Evolutionary conservation across 1,140 invertebrate genomes (phyloP), one percentile per base, ranked within the genome.

Genomic region (Zaprionus davidi): DNA sequence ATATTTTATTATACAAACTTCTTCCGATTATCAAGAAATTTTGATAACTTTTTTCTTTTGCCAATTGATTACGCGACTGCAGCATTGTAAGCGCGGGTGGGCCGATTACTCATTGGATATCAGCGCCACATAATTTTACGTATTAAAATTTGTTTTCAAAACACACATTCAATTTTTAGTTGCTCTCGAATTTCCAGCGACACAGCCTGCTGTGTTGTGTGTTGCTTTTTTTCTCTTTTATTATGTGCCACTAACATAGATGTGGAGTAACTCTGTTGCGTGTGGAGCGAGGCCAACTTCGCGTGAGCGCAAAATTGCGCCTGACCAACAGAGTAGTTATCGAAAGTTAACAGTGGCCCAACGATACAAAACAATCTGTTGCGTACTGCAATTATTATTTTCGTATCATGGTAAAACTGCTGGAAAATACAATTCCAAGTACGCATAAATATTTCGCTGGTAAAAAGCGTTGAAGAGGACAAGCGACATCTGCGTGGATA

Each of bases 11-110:
- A 31, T 78, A 44, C 34, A 71, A 64, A 71, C 58, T 64, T 58
- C 20, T 64, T 58, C 15, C 41, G 58, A 72, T 73, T 68, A 79
- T 76, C 77, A 81, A 76, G 56, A 67, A 57, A 66, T 72, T 44
- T 67, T 67, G 57, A 60, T 44, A 20, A 38, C 20, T 46, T 44
- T 53, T 59, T 67, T 31, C 55, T 24, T 67, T 67, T 51, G 38
- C 57, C 20, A 57, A 44, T 44, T 31, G 56, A 44, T 59, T 53
- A n/a, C 59, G 59, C 63, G 63, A 60, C 22, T 67, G 62, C 64
- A 56, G 70, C 74, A 76, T 76, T 72, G 44, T 67, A 66, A 57
- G 69, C 63, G 56, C 36, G 9, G 49, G 31, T 63, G 5, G 56
- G 62, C 56, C 60, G 58, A 38, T 75, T 59, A 59, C 68, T 13